Evolutionary conservation across 2,888 invertebrate genomes (phyloP).

Genomic region (Metalampra italica): DNA sequence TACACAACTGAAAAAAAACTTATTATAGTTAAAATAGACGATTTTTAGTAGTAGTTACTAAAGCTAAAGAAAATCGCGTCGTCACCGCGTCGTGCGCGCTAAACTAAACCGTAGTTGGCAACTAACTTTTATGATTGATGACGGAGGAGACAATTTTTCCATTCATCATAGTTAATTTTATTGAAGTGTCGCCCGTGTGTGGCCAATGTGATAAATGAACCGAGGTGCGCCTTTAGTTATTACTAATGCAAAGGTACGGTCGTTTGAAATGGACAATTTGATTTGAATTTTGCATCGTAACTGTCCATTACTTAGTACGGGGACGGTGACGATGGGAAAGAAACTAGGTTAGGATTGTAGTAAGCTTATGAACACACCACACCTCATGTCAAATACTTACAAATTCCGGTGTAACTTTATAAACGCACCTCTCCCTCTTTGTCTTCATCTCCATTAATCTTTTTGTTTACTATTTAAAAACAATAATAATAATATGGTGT

Average conservation of each 20-base stretch:
- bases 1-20: too few species aligned
- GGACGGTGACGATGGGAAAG: too few species aligned
- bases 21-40: too few species aligned
- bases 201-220: conserved; percentile 46
- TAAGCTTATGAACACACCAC: too few species aligned
- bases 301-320: background rate
- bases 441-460: too few species aligned
- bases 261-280: conserved; percentile 19
- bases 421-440: too few species aligned
- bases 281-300: conserved; percentile 13
- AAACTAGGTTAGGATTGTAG: too few species aligned
- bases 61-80: background rate
- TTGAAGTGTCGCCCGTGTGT: conserved; percentile 57
- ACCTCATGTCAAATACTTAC: too few species aligned
- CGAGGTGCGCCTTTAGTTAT: conserved; percentile 26
- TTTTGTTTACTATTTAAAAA: too few species aligned
- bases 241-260: conserved; percentile 23
- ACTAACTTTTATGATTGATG: conserved; percentile 69
- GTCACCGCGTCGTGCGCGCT: conserved; percentile 30
- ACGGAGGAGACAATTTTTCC: conserved; percentile 58
- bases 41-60: background rate
- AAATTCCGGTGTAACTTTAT: too few species aligned
- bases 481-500: too few species aligned
- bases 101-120: conserved; percentile 35
- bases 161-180: conserved; percentile 76